Evolutionary conservation across 2,797 vertebrate species (phyloP).

Genomic region (Babyrousa celebensis): DNA sequence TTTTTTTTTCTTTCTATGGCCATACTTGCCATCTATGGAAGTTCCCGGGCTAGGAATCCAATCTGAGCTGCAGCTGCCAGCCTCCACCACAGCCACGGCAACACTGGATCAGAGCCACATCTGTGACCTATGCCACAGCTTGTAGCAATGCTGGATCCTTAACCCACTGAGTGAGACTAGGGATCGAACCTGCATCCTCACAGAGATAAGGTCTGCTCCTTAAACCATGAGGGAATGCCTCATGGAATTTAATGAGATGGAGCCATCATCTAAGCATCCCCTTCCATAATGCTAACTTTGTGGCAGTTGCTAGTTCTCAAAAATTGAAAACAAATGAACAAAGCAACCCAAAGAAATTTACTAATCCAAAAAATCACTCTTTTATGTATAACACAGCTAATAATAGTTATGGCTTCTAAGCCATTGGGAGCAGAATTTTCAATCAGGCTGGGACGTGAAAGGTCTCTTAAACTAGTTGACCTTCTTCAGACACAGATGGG

Average conservation of each 20-base stretch:
- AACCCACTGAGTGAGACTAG: too few species aligned
- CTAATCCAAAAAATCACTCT: background rate
- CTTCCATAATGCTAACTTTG: constrained; percentile 63
- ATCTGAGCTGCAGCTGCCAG: too few species aligned
- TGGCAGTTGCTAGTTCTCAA: background rate
- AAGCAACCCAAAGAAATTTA: constrained; percentile 22
- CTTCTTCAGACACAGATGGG: constrained; percentile 38
- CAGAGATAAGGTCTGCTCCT: too few species aligned
- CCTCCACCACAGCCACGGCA: too few species aligned
- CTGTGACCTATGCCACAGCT: too few species aligned
- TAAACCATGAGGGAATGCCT: too few species aligned
- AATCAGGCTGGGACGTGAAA: background rate
- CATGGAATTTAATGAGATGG: constrained; percentile 55
- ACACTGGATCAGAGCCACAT: too few species aligned
- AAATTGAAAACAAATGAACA: constrained; percentile 55
- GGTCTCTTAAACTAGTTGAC: background rate
- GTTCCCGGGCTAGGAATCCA: too few species aligned
- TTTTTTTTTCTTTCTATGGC: too few species aligned
- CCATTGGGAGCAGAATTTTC: constrained; percentile 40
- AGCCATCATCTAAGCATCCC: constrained; percentile 22
- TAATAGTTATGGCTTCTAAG: constrained; percentile 1
- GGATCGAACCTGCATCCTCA: too few species aligned
- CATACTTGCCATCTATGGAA: too few species aligned
- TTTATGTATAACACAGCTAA: constrained; percentile 25
- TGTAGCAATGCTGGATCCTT: too few species aligned